Evolutionary conservation across 2,888 invertebrate genomes (phyloP), one percentile per base, ranked within the genome.

Genomic region (Amphipyra berbera): DNA sequence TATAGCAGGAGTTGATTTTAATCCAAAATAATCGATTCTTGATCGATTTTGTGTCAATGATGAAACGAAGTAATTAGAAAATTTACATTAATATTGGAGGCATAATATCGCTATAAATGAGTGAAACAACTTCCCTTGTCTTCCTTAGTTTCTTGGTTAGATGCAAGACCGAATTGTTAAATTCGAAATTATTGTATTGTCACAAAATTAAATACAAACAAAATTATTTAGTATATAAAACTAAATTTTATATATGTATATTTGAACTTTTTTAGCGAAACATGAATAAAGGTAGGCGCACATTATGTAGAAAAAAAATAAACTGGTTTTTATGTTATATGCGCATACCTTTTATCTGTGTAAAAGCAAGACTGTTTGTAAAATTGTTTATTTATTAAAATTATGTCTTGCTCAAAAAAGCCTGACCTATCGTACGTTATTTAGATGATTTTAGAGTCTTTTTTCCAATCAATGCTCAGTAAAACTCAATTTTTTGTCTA

Each of bases 341-440:
- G 13, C 9, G 30, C 7, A 27, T 15, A 71, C 21, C 7, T n/a
- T 33, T 45, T 21, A 44, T 6, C 5, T 65, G 53, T 69, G 58
- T 73, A 55, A 54, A 61, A 59, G 40, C 13, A 64, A 75, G 59
- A 70, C 57, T 78, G 76, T 74, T 64, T 58, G 44, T 55, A 61
- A 55, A 42, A 52, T 47, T 61, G n/a, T 37, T 56, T 53, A 46
- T 69, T 68, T 47, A 59, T 45, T 35, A 30, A 56, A 52, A 61
- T 12, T 12, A 62, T 56, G 65, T 74, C 67, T 75, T 71, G 76
- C 78, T 75, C 78, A 75, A 78, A 15, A 12, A 65, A 73, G 68
- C 61, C 54, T 48, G 60, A 78, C 61, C 61, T 60, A 56, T 46
- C 7, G 52, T 68, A 74, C 3, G 46, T 65, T 57, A 58, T 50